phyloP scores from a whole-genome alignment of 53 echinoderm and acorn worm genomes.

The Temnopleurus reevesii region DNA sequence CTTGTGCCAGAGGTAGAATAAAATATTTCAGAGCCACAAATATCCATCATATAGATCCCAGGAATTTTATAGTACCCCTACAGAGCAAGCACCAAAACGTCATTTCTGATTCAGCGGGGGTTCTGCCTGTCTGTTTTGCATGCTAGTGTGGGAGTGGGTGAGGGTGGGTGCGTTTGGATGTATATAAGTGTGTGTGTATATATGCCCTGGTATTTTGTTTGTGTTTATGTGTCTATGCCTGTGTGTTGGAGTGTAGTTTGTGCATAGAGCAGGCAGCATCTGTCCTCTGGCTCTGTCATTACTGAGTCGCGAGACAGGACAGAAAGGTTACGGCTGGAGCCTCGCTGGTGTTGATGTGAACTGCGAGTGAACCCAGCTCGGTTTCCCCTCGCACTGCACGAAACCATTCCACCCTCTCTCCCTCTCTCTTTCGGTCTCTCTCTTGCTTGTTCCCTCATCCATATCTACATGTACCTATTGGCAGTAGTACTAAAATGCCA shows the following conservation, averaged over 20 bases:
- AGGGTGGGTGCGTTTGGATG: neutral
- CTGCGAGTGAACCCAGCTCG: slow-evolving; percentile 2
- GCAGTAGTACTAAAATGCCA: too few relatives aligned
- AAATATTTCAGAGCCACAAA: neutral
- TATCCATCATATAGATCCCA: neutral
- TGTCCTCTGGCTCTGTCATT: slow-evolving; percentile 28
- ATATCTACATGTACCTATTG: too few relatives aligned
- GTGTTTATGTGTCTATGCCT: neutral
- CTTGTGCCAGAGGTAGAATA: neutral
- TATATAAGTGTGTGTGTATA: neutral
- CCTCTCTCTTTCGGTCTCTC: neutral
- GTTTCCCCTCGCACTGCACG: neutral
- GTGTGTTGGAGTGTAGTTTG: neutral
- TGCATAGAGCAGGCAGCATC: slow-evolving; percentile 15
- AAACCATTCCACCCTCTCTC: neutral
- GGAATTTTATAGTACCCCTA: neutral
- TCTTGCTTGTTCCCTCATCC: neutral
- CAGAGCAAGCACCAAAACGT: neutral
- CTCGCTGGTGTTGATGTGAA: slow-evolving; percentile 30
- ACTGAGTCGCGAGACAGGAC: slow-evolving; percentile 16
- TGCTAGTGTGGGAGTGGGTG: neutral
- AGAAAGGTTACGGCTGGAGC: slow-evolving; percentile 41
- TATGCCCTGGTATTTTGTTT: slow-evolving; percentile 34
- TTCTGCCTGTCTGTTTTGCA: neutral
- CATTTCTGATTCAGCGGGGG: neutral